Percentiles rank a stretch among this genome's conserved stretches.
Conservation (phyloP, 37 sponge, comb jelly and placozoan species). For the Halichondria panicea region DNA sequence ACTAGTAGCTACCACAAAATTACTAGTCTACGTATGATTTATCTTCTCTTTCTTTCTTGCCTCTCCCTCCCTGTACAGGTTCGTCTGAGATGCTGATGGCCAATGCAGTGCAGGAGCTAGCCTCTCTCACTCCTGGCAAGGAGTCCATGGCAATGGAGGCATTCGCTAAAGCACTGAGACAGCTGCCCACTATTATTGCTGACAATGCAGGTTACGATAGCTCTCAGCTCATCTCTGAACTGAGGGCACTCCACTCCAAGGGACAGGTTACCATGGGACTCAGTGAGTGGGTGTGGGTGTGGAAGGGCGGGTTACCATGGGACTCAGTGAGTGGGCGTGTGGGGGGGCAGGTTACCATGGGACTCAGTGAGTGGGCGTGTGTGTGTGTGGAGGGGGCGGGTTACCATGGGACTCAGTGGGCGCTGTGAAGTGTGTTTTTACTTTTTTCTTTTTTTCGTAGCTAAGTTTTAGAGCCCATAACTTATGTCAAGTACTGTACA, state of each 20-base stretch:
- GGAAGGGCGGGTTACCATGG: constrained; percentile 47
- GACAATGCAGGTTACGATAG: constrained; percentile 99
- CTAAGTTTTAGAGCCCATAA: no score
- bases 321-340: constrained; percentile 65
- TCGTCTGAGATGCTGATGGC: constrained; percentile 98
- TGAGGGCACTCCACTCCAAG: constrained; percentile 89
- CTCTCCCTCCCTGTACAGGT: constrained; percentile 37
- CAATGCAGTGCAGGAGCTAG: constrained; percentile 87
- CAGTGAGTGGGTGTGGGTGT: constrained; percentile 36
- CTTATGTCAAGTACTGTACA: no score
- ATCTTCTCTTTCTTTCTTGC: neutral
- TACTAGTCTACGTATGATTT: neutral
- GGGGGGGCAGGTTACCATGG: constrained; percentile 48
- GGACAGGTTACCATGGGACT: constrained; percentile 79
- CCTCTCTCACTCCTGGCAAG: constrained; percentile 91
- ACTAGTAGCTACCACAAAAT: neutral
- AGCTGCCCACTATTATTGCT: constrained; percentile 94
- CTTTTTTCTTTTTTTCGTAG: no score
- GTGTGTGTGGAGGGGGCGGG: no score
- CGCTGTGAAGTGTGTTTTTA: no score
- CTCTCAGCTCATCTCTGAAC: constrained; percentile 82
- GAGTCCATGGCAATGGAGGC: constrained; percentile 96
- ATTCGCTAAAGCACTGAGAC: constrained; percentile 88
- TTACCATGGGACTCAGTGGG: no score
- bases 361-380: no score